Evolutionary conservation across 2,797 vertebrate species (phyloP).

Genomic region (Trachops cirrhosus): DNA sequence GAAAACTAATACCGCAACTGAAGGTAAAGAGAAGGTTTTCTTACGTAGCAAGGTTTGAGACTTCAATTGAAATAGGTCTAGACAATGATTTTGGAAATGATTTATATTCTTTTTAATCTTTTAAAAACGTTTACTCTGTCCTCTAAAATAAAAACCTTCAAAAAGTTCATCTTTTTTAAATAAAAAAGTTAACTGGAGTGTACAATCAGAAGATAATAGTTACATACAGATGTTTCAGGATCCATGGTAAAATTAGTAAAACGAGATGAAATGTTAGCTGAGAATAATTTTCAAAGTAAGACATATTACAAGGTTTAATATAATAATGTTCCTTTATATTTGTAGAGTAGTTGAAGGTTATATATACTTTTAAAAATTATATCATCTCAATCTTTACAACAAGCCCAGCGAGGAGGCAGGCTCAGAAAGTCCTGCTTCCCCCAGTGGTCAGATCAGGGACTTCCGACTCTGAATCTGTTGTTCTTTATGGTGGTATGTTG

Average conservation of each 20-base stretch:
- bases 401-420: not conserved
- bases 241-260: conserved; percentile 1
- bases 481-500: not conserved
- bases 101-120: not conserved
- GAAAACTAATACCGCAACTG: not conserved
- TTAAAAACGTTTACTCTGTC: not conserved
- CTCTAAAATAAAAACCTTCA: conserved; percentile 15
- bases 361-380: not conserved
- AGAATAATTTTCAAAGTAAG: not conserved
- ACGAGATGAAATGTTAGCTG: not conserved
- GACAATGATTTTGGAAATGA: conserved; percentile 27
- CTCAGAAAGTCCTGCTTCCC: not conserved
- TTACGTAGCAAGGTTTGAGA: not conserved
- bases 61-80: conserved; percentile 1
- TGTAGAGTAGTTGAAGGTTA: not conserved
- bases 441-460: not conserved
- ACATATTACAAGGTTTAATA: not conserved
- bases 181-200: not conserved
- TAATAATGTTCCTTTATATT: not conserved
- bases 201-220: not conserved
- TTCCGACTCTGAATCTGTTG: not conserved
- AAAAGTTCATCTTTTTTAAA: not conserved
- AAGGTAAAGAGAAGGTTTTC: not conserved
- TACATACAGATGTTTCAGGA: not conserved
- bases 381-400: not conserved